phyloP scores from a whole-genome alignment of 2,888 invertebrate genomes.

The Romanomermis culicivorax region DNA sequence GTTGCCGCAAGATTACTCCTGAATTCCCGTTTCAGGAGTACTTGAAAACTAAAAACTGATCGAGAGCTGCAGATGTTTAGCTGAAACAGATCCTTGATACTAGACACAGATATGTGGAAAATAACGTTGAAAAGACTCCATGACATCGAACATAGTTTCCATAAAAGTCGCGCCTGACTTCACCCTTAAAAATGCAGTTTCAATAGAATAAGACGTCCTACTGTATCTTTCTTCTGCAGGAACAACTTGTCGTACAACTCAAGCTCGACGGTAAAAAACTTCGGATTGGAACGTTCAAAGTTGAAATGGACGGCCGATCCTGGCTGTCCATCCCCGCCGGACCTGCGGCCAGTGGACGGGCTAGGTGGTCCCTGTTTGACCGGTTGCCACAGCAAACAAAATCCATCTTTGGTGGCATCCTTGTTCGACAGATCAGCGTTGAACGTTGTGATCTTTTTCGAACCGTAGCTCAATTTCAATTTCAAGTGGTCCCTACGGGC shows the following conservation, averaged over 20 bases:
- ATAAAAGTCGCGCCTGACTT: too few species aligned
- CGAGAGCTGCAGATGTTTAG: too few species aligned
- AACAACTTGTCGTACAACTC: constrained; percentile 29
- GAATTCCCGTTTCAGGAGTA: too few species aligned
- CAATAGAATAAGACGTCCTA: too few species aligned
- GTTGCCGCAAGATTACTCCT: too few species aligned
- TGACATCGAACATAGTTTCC: too few species aligned
- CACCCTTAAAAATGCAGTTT: too few species aligned
- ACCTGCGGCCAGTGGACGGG: constrained; percentile 15
- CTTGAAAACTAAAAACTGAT: too few species aligned
- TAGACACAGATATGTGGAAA: too few species aligned
- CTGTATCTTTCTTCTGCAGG: constrained; percentile 29
- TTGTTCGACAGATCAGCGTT: constrained; percentile 23
- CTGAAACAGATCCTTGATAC: too few species aligned
- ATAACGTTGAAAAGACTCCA: too few species aligned
- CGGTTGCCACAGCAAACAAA: constrained; percentile 28
- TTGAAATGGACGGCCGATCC: constrained; percentile 15
- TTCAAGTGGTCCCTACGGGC: constrained; percentile 25
- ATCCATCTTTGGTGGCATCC: constrained; percentile 25
- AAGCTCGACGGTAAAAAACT: constrained; percentile 16
- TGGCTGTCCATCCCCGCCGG: background rate
- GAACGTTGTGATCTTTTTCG: constrained; percentile 19
- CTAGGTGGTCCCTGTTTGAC: constrained; percentile 19
- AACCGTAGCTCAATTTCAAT: constrained; percentile 26
- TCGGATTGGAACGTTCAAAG: constrained; percentile 18